Evolutionary conservation across 2,888 invertebrate genomes (phyloP), one percentile per base, ranked within the genome.

Genomic region (Taphrorychus bicolor): DNA sequence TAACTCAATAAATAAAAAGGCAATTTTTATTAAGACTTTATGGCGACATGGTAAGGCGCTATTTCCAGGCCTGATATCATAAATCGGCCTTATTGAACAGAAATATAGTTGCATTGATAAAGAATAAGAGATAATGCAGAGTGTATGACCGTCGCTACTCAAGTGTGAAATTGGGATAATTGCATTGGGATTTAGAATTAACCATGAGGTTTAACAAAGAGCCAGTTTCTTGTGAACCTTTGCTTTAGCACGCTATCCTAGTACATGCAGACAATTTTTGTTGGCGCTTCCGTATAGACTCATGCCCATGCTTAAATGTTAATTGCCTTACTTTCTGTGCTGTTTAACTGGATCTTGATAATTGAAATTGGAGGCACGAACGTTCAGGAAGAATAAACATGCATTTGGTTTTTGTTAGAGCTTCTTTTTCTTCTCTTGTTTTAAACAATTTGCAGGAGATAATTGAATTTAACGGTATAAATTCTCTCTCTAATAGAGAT

Each of bases 51-150:
- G 45, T 45, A 45, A 45, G 17, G 40, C 22, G 53, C 42, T 57
- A 63, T 57, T 63, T 57, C 19, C 23, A 57, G 63, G 32, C 11
- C 40, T 56, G 62, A 48, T 56, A 62, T 62, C 62, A 62, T 61
- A 42, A 42, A 11, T 45, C 32, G 32, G 32, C 32, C 32, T 32
- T 32, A 32, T 32, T 32, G 32, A 32, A 32, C 32, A 32, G 32
- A 32, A 32, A n/a, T n/a, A n/a, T n/a, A n/a, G n/a, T n/a, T n/a
- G 32, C 7, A 32, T 32, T 11, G 32, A 32, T 32, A 32, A 32
- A 32, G 32, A 32, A 11, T 11, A 32, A 11, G 11, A 32, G 32
- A 32, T 32, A 32, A 11, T 32, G 32, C 9, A 32, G n/a, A n/a
- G n/a, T n/a, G n/a, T n/a, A n/a, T n/a, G n/a, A n/a, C n/a, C 32